Evolutionary conservation across 2,797 vertebrate genomes (phyloP).

Genomic region (Sebastes glaucus): DNA sequence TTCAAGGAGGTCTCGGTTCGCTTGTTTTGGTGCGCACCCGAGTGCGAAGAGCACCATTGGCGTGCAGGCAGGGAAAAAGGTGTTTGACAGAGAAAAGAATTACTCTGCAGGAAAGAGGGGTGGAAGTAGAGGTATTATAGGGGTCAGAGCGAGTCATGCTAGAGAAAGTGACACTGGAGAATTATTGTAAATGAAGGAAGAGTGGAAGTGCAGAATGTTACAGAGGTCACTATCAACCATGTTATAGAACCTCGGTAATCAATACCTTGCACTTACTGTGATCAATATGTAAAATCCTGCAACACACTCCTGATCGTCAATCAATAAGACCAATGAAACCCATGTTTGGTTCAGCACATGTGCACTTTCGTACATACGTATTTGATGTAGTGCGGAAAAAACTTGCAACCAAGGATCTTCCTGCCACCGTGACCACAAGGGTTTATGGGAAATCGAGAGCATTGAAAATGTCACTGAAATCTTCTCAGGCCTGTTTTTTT

Average conservation of each 20-base stretch:
- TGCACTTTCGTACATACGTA: neutral
- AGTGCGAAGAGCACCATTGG: neutral
- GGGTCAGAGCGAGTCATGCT: neutral
- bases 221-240: conserved; percentile 19
- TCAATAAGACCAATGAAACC: conserved; percentile 23
- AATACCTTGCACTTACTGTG: conserved; percentile 45
- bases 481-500: neutral
- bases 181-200: neutral
- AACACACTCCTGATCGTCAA: conserved; percentile 11
- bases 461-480: neutral
- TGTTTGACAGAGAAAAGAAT: neutral
- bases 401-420: neutral
- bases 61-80: no score
- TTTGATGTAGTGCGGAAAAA: neutral
- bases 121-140: neutral
- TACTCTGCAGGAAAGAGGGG: neutral
- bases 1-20: no score
- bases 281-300: conserved; percentile 44
- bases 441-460: neutral
- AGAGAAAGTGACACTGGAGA: neutral
- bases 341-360: neutral
- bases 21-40: no score
- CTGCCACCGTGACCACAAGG: neutral
- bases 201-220: conserved; percentile 6
- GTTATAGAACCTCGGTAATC: conserved; percentile 20